Evolutionary conservation across 2,797 vertebrate genomes (phyloP), one percentile per base, ranked within the genome.

Genomic region (Sebastes diploproa): DNA sequence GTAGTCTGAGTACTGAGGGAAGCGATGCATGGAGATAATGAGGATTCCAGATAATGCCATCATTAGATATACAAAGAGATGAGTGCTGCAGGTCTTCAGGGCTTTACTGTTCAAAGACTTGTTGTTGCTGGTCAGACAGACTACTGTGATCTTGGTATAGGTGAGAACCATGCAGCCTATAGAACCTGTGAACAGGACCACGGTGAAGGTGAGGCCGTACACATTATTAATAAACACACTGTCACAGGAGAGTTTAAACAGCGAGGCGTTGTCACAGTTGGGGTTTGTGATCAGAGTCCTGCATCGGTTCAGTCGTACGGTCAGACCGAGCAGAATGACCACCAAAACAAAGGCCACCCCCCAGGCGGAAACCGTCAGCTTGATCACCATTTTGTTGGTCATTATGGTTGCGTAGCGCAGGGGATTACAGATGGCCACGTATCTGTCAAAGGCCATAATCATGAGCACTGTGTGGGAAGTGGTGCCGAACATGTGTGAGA

Each of bases 371-470:
- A 56, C 68, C 0, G 95, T 95, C 2, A 95, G 81, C 23, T 88
- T 96, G 1, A 74, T 71, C 0, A 97, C 91, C 11, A 88, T 94
- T 0, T 78, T 85, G n/a, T 82, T 93, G 0, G 86, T 96, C n/a
- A 97, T 84, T 16, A 95, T 89, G 7, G 92, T 23, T 0, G 86
- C 1, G 50, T 97, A 97, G n/a, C 79, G 78, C 74, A 97, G 79
- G 0, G 96, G 96, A 10, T 95, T 77, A 0, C 96, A 97, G 65
- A 97, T 93, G 8, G 96, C 96, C 42, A 97, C 85, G 1, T 96
- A 97, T 0, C 95, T 91, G 88, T 97, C 96, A 0, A 95, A 95
- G 0, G 96, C 96, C 97, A 97, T 97, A 2, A 96, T 95, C 86
- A 97, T 90, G 75, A 97, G 89, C 1, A 96, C 86, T 0, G 95